These are phyloP conservation scores for Dasysyrphus albostriatus DNA, from an alignment of 2,888 invertebrate genomes.

Conservation along the genomic window DNA sequence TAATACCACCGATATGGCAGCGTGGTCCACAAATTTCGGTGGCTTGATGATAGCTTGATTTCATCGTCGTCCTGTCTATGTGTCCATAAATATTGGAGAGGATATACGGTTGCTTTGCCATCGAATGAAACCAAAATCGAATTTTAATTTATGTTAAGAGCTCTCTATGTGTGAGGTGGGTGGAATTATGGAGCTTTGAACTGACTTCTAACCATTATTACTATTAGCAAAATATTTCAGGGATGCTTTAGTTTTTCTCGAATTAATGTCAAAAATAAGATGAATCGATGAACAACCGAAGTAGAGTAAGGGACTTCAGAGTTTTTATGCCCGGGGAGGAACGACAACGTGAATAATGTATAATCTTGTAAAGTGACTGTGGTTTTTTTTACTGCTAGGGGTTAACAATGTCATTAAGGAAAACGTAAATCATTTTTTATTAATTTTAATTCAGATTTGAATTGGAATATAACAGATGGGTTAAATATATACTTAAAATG, in stretches of 20 bases:
- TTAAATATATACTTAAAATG: too few relatives aligned
- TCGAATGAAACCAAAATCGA: slow-evolving; percentile 57
- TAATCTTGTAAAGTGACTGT: slow-evolving; percentile 17
- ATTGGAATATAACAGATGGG: background rate
- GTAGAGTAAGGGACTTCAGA: slow-evolving; percentile 9
- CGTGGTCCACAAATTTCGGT: slow-evolving; percentile 56
- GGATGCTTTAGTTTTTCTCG: slow-evolving; percentile 54
- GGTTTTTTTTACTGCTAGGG: background rate
- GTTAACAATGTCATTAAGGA: slow-evolving; percentile 21
- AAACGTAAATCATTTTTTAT: slow-evolving; percentile 7
- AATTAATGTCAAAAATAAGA: slow-evolving; percentile 63
- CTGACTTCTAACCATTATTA: slow-evolving; percentile 38
- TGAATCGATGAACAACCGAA: slow-evolving; percentile 21
- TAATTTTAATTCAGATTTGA: background rate
- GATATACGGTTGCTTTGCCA: slow-evolving; percentile 57
- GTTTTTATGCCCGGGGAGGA: background rate
- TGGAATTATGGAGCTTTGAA: background rate
- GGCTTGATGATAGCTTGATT: slow-evolving; percentile 69
- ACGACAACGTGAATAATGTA: slow-evolving; percentile 41
- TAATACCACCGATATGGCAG: background rate
- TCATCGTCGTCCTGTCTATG: slow-evolving; percentile 26
- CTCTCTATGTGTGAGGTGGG: background rate
- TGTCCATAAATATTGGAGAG: slow-evolving; percentile 57
- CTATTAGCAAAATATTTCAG: slow-evolving; percentile 59
- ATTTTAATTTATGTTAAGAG: slow-evolving; percentile 69